Base-by-base conservation (phyloP, 2,797 vertebrate genomes). In the Poeciliopsis infans region DNA sequence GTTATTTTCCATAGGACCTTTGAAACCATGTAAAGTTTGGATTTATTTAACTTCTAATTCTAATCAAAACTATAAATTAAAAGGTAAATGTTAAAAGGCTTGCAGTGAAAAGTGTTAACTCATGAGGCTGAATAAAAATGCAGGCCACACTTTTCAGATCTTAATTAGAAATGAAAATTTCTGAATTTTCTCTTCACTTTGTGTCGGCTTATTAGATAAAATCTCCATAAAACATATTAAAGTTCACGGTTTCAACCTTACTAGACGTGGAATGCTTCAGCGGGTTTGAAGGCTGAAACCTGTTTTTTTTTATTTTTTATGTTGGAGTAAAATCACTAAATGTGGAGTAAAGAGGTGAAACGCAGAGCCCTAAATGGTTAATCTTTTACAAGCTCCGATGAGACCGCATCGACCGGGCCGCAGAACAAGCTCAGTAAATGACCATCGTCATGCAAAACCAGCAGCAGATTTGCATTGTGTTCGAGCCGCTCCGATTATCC, bases 381-480 rank as follows among this genome's bases (percentile, higher is more conserved):
- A 33, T 45, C 12, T 75, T 61, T 77, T 43, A 55, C 51, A 68
- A 55, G 47, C 0, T 2, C n/a, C 23, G 11, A 72, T 77, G 47
- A 74, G 39, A 75, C 41, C 53, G 71, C 64, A 57, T 39, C 47
- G 61, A 45, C 53, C 11, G 25, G 3, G 79, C 74, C 46, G 45
- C 55, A 76, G 71, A 71, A 75, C 6, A 55, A 66, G 18, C 73
- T 49, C 39, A 66, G 82, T 46, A 61, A 85, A 79, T 72, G 66
- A 74, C 79, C 57, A 75, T 76, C 25, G 72, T 79, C 77, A 83
- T 74, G 69, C 84, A 79, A 87, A 70, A 82, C 73, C 66, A 51
- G 87, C 83, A 78, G 64, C 49, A 80, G 20, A 93, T 94, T 93
- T 94, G 91, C 91, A 91, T 94, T 28, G 12, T 23, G 13, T 72